phyloP scores from a whole-genome alignment of 92 coral and sea anemone genomes.

The Porites divaricata region DNA sequence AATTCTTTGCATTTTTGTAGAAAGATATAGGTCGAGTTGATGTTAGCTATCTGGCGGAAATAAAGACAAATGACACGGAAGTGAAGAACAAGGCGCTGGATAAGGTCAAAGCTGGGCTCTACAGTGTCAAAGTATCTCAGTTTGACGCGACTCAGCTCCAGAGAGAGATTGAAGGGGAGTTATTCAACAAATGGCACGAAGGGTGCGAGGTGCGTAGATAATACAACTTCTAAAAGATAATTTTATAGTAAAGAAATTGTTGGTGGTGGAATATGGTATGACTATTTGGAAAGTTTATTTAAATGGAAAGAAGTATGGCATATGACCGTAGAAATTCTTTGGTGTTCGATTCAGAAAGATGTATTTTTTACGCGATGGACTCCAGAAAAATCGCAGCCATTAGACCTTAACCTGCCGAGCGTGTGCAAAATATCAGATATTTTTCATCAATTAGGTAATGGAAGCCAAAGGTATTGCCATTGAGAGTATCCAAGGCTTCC shows the following conservation, averaged over 20 bases:
- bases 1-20: slow-evolving; percentile 5
- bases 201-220: slow-evolving; percentile 48
- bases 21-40: neutral
- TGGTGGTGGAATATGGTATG: neutral
- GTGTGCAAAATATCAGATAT: neutral
- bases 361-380: neutral
- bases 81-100: slow-evolving; percentile 19
- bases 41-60: neutral
- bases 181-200: slow-evolving; percentile 61
- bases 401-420: neutral
- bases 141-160: slow-evolving; percentile 53
- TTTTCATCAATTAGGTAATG: slow-evolving; percentile 33
- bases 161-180: slow-evolving; percentile 55
- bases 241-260: neutral
- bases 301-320: too few species aligned
- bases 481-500: slow-evolving; percentile 19
- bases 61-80: neutral
- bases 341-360: too few species aligned
- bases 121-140: slow-evolving; percentile 54
- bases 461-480: slow-evolving; percentile 48
- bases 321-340: too few species aligned
- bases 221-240: too few species aligned
- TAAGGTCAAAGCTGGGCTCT: slow-evolving; percentile 54
- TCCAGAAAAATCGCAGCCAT: slow-evolving; percentile 13
- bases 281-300: too few species aligned